phyloP scores from a whole-genome alignment of 2,888 invertebrate genomes.

The Phragmatobia fuliginosa region DNA sequence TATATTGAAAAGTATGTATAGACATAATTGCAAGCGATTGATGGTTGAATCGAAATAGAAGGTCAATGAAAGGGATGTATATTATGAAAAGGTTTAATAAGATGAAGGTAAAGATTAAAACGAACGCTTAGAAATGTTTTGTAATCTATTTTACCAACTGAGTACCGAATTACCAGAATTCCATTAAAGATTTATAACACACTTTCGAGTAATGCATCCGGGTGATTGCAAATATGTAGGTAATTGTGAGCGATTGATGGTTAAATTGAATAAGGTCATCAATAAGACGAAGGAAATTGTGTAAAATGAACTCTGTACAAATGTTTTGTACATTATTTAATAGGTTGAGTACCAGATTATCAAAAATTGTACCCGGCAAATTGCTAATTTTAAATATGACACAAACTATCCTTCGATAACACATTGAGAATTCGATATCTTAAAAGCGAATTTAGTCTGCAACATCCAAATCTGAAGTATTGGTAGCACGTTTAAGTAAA shows the following conservation, averaged over 20 bases:
- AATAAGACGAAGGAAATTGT: too few relatives aligned
- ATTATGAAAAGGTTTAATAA: not conserved
- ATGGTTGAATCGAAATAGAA: not conserved
- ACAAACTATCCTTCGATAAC: too few relatives aligned
- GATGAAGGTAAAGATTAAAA: not conserved
- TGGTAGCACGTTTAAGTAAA: too few relatives aligned
- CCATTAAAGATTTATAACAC: not conserved
- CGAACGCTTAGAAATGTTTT: not conserved
- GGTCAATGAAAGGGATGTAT: not conserved
- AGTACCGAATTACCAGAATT: not conserved
- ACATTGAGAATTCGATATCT: too few relatives aligned
- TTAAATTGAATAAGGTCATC: too few relatives aligned
- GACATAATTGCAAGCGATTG: not conserved
- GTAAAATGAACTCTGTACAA: too few relatives aligned
- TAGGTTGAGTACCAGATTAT: too few relatives aligned
- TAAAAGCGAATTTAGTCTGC: not conserved
- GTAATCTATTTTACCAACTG: not conserved
- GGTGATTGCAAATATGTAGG: not conserved
- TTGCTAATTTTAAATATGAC: too few relatives aligned
- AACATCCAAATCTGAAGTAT: not conserved
- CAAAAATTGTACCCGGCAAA: too few relatives aligned
- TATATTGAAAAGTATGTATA: not conserved
- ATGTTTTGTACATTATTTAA: too few relatives aligned
- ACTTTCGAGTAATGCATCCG: not conserved
- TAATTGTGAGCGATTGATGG: too few relatives aligned